Percentiles rank a stretch among this genome's conserved stretches.
Evolutionary conservation across 2,888 invertebrate genomes (phyloP).

Genomic region (Neoscelio sp.): DNA sequence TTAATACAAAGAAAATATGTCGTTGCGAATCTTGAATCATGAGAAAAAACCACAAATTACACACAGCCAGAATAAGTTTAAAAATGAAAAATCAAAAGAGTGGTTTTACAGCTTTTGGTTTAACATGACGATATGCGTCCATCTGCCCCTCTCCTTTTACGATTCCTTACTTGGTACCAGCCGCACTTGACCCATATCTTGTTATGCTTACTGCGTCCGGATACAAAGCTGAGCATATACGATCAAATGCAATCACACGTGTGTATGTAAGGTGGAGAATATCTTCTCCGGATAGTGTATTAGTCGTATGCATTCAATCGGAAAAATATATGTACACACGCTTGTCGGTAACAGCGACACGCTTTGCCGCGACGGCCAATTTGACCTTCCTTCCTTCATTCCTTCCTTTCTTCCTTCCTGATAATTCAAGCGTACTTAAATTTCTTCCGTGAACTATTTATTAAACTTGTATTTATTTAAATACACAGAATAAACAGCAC

Average conservation of each 20-base stretch:
- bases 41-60: conserved; percentile 60
- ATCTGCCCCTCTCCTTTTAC: conserved; percentile 58
- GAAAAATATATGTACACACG: too few species aligned
- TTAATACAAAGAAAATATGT: too few species aligned
- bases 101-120: conserved; percentile 67
- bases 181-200: conserved; percentile 83
- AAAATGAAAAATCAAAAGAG: conserved; percentile 63
- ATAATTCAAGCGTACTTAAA: conserved; percentile 48
- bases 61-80: conserved; percentile 19
- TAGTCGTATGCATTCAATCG: conserved; percentile 10
- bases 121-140: conserved; percentile 58
- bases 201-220: conserved; percentile 81
- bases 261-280: conserved; percentile 34
- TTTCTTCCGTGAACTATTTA: conserved; percentile 68
- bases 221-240: conserved; percentile 72
- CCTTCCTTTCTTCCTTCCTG: conserved; percentile 56
- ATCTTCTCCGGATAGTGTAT: conserved; percentile 28
- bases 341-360: conserved; percentile 30
- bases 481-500: too few species aligned
- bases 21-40: conserved; percentile 49
- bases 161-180: conserved; percentile 79
- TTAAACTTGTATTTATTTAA: conserved; percentile 1
- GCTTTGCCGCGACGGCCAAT: conserved; percentile 59
- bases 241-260: conserved; percentile 33
- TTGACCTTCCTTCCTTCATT: conserved; percentile 66